Evolutionary conservation across 2,113 vertebrate genomes (phyloP), one percentile per base, ranked within the genome.

Genomic region (Protobothrops flavoviridis): DNA sequence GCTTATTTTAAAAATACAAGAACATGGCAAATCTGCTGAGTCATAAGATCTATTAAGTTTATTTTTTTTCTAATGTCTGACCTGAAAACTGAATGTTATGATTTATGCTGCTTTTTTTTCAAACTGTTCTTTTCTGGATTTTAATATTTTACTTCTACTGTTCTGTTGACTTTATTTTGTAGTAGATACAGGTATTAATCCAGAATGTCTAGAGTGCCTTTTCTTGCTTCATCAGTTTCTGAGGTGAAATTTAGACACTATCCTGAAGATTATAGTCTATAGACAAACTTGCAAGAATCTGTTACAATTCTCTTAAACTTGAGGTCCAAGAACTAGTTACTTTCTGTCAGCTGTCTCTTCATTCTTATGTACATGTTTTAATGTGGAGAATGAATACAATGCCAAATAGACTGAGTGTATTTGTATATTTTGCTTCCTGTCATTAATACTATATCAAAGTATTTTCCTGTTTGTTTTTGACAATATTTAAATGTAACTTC

Each of bases 191-290:
- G 96, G 92, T 93, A 88, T 95, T 91, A 92, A 90, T 89, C 90
- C 91, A 5, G 85, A 0, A 93, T 95, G 88, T 91, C 89, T 95
- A 90, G 93, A 93, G 48, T 53, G 55, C 50, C 92, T 93, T 96
- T 90, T 90, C 90, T 45, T 95, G 43, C 86, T 94, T 96, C 43
- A 96, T 95, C 94, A 94, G 92, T 93, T 95, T 95, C 94, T 56
- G 95, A 95, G 94, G 96, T 95, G 92, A 94, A 95, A 92, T 88
- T 95, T 93, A 94, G 88, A 50, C 56, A 86, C 23, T 11, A 88
- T 59, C 89, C 93, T 94, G 39, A 89, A 87, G 53, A n/a, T 39
- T 59, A 69, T 0, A 87, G 90, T 86, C 3, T n/a, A 53, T 13
- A 85, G 89, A 56, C 56, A 81, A 69, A 91, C 48, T 90, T 61